Conservation (phyloP, 2,888 invertebrate species). For the Buathra laborator region DNA sequence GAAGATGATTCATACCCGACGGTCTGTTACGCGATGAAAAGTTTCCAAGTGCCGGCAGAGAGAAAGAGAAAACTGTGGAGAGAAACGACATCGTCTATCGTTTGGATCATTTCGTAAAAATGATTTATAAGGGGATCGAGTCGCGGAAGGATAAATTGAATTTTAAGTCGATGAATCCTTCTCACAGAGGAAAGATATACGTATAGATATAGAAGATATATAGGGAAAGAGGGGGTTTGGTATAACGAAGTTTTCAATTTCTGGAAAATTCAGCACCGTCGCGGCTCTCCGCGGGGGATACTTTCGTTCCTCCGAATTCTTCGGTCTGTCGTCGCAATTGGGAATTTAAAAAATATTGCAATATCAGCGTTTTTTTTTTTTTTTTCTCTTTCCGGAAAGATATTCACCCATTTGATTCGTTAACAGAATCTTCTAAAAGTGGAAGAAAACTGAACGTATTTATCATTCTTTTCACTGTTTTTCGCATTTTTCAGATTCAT, state of each 20-base stretch:
- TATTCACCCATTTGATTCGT: conserved; percentile 42
- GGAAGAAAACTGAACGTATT: neutral
- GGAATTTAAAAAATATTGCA: conserved; percentile 44
- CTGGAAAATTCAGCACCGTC: conserved; percentile 52
- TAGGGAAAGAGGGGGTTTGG: neutral
- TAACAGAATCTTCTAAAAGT: neutral
- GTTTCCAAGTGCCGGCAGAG: neutral
- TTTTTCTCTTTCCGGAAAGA: conserved; percentile 10
- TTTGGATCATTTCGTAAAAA: conserved; percentile 44
- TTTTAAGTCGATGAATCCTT: conserved; percentile 59
- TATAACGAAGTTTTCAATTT: conserved; percentile 60
- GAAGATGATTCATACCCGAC: conserved; percentile 53
- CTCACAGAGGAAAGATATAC: conserved; percentile 12
- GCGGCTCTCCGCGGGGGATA: neutral
- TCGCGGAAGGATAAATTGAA: conserved; percentile 58
- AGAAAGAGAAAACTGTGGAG: neutral
- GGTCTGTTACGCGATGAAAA: conserved; percentile 46
- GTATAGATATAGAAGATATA: neutral
- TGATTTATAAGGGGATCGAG: conserved; percentile 52
- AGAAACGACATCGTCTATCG: conserved; percentile 21
- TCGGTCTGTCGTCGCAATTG: conserved; percentile 26
- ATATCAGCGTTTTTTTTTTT: conserved; percentile 28
- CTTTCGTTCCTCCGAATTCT: conserved; percentile 10
- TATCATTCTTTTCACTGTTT: neutral
- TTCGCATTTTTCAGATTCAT: neutral